phyloP scores from a whole-genome alignment of 64 coral and sea anemone genomes.

The Acropora yongei region DNA sequence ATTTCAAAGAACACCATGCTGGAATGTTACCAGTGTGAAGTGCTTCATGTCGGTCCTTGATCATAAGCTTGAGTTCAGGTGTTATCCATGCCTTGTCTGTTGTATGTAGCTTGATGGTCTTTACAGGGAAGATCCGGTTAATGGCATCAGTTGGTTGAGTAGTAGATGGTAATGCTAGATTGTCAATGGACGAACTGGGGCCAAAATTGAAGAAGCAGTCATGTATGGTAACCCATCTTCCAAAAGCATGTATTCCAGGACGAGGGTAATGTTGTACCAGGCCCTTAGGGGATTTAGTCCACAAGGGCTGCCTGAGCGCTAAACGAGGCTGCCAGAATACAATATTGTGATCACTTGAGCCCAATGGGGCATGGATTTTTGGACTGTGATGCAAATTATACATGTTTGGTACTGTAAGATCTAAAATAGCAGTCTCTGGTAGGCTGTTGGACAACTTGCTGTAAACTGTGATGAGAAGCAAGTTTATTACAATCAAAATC shows the following conservation, averaged over 20 bases:
- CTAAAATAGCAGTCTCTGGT: conserved; percentile 66
- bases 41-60: conserved; percentile 34
- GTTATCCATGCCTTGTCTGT: conserved; percentile 27
- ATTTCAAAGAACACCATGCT: no score
- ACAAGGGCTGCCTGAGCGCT: conserved; percentile 10
- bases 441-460: conserved; percentile 75
- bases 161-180: conserved; percentile 14
- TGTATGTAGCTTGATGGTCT: no score
- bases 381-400: conserved; percentile 34
- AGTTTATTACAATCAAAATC: conserved; percentile 54
- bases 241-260: no score
- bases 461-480: conserved; percentile 53
- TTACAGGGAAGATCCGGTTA: background rate
- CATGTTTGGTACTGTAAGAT: conserved; percentile 70
- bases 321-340: conserved; percentile 32
- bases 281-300: conserved; percentile 17
- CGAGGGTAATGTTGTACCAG: background rate
- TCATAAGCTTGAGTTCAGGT: conserved; percentile 24
- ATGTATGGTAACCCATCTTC: background rate
- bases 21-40: no score
- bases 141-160: background rate
- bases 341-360: conserved; percentile 61
- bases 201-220: conserved; percentile 47
- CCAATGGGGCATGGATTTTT: conserved; percentile 13
- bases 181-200: conserved; percentile 13